Base-by-base conservation (phyloP, 2,797 vertebrate species). In the Delichon dasypus region DNA sequence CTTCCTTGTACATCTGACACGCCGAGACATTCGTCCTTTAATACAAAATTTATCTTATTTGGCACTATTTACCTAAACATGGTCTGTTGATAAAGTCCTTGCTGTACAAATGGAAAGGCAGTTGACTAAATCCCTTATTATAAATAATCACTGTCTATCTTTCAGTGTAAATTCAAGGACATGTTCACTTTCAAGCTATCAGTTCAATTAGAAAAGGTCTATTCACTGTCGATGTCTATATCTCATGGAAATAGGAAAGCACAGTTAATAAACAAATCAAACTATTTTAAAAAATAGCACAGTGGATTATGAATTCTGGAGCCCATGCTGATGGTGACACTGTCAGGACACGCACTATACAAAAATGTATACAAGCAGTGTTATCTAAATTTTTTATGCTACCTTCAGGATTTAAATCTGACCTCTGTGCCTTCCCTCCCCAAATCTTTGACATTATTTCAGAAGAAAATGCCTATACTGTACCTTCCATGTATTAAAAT, bases 161-260 rank as follows among this genome's bases (percentile, higher is more conserved):
- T 97, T 95, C 93, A 64, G 93, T 97, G 92, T 89, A 96, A 96
- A 97, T 97, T 95, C 97, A 98, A 97, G 97, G 97, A 79, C 97
- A 93, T 38, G 67, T 93, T 97, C 95, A 82, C 97, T 96, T 97
- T 96, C 95, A 88, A 96, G 96, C 95, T 96, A 97, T 95, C 96
- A 91, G 97, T 96, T 96, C 97, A 96, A 96, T 97, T 97, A 97
- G 93, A 95, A 95, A 97, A 97, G 93, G 96, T 96, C 96, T 97
- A 96, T 97, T 97, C 96, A 93, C 94, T 96, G 97, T 96, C 78
- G 50, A 76, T 88, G 96, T 96, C 95, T 97, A 21, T 94, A 95
- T 97, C 95, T 97, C 83, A 40, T 77, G 91, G 95, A 97, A 96
- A 93, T 70, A 93, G 91, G 91, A 89, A 94, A 78, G 72, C 84